Evolutionary conservation across 2,113 vertebrate species (phyloP).

Genomic region (Oncorhynchus clarkii): DNA sequence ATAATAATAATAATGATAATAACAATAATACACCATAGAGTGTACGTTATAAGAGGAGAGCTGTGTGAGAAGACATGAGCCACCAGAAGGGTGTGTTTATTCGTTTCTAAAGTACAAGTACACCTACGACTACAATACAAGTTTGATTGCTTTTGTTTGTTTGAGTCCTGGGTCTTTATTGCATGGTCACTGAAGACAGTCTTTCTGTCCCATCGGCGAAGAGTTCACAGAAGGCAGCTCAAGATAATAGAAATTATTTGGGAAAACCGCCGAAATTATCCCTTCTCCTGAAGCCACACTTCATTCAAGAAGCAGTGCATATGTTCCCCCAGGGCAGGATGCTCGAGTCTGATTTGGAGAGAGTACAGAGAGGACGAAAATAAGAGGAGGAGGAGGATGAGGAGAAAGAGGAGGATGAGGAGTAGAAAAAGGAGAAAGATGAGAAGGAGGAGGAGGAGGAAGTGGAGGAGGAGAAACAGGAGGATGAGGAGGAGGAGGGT

Average conservation of each 20-base stretch:
- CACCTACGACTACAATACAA: neutral
- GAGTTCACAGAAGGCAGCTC: slow-evolving; percentile 37
- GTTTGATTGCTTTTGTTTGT: neutral
- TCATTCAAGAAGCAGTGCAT: slow-evolving; percentile 56
- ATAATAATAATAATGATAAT: too few species aligned
- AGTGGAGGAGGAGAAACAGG: neutral
- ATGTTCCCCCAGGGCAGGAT: slow-evolving; percentile 58
- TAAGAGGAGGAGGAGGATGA: neutral
- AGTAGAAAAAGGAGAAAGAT: neutral
- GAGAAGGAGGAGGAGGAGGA: neutral
- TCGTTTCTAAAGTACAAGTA: neutral
- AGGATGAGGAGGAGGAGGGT: neutral
- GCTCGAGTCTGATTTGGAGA: slow-evolving; percentile 51
- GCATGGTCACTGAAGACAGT: slow-evolving; percentile 15
- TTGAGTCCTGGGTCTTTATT: slow-evolving; percentile 2
- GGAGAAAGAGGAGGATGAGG: neutral
- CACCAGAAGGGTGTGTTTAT: too few species aligned
- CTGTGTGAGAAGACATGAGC: too few species aligned
- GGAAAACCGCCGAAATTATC: slow-evolving; percentile 53
- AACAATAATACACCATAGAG: too few species aligned
- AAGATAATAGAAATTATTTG: slow-evolving; percentile 49
- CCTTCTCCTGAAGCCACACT: slow-evolving; percentile 39
- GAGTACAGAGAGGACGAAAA: slow-evolving; percentile 15
- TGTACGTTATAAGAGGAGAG: too few species aligned
- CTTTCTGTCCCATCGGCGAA: slow-evolving; percentile 37